Conservation (phyloP, 2,888 invertebrate genomes). For the Thereva unica region DNA sequence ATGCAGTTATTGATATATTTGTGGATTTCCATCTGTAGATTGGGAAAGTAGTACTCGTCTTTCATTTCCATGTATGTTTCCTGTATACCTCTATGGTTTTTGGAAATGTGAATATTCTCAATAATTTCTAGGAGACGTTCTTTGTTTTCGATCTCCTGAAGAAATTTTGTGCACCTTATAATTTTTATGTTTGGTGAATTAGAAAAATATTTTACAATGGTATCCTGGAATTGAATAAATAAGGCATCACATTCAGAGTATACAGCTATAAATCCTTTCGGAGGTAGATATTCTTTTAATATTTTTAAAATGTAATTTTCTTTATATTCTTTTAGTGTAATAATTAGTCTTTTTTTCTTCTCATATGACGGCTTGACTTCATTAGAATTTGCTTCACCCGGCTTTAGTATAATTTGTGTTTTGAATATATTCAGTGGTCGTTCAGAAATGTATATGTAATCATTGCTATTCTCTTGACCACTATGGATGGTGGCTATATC, state of each 20-base stretch:
- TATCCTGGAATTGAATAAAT: not conserved
- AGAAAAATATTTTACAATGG: constrained; percentile 4
- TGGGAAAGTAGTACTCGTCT: no score
- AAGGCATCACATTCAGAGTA: no score
- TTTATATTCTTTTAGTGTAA: constrained; percentile 4
- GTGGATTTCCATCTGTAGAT: no score
- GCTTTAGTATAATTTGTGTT: constrained; percentile 8
- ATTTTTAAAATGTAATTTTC: constrained; percentile 11
- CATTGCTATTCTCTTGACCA: not conserved
- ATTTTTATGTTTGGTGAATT: constrained; percentile 6
- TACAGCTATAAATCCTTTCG: not conserved
- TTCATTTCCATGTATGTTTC: no score
- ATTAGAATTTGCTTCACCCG: not conserved
- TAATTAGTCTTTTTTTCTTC: constrained; percentile 6
- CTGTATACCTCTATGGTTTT: no score
- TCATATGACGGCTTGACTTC: constrained; percentile 5
- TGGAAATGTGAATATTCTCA: no score
- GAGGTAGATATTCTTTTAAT: constrained; percentile 5
- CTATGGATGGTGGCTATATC: constrained; percentile 5
- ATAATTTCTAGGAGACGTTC: no score
- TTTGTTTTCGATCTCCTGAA: not conserved
- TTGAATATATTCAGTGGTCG: constrained; percentile 13
- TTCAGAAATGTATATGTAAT: constrained; percentile 13
- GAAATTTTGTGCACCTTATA: constrained; percentile 6
- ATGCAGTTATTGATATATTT: no score